These are phyloP conservation scores for Lagodon rhomboides DNA, from an alignment of 2,797 vertebrate genomes.

Conservation along the genomic window DNA sequence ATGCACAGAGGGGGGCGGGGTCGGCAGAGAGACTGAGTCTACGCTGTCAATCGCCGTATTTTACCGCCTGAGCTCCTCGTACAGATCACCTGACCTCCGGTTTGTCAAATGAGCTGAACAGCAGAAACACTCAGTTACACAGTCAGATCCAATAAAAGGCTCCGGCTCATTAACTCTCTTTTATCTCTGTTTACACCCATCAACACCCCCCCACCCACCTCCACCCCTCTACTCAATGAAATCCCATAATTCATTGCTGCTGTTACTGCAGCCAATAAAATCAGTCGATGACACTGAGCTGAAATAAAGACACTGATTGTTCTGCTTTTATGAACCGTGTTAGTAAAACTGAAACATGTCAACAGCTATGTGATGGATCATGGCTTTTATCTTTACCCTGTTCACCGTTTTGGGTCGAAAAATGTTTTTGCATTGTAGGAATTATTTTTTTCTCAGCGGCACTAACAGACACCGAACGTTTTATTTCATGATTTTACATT, in stretches of 20 bases:
- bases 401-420: too few relatives aligned
- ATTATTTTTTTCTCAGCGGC: too few relatives aligned
- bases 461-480: too few relatives aligned
- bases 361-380: too few relatives aligned
- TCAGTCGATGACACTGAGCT: not conserved
- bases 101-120: constrained; percentile 39
- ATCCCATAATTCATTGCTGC: constrained; percentile 62
- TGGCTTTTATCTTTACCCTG: too few relatives aligned
- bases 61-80: not conserved
- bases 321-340: not conserved
- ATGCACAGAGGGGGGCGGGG: not conserved
- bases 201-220: constrained; percentile 3
- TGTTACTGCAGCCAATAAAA: constrained; percentile 35
- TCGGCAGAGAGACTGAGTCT: not conserved
- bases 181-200: constrained; percentile 53
- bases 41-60: not conserved
- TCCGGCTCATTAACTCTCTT: constrained; percentile 60
- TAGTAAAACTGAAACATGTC: too few relatives aligned
- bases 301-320: constrained; percentile 9
- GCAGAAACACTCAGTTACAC: constrained; percentile 40
- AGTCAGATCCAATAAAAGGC: constrained; percentile 53
- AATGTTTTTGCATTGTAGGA: too few relatives aligned
- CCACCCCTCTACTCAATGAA: not conserved
- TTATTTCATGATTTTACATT: too few relatives aligned
- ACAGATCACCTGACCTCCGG: not conserved